A percentile compares a stretch with the other conserved stretches of the same genome.
These are phyloP conservation scores for Desoria tigrina DNA, from an alignment of 2,888 invertebrate genomes.

Conservation along the genomic window DNA sequence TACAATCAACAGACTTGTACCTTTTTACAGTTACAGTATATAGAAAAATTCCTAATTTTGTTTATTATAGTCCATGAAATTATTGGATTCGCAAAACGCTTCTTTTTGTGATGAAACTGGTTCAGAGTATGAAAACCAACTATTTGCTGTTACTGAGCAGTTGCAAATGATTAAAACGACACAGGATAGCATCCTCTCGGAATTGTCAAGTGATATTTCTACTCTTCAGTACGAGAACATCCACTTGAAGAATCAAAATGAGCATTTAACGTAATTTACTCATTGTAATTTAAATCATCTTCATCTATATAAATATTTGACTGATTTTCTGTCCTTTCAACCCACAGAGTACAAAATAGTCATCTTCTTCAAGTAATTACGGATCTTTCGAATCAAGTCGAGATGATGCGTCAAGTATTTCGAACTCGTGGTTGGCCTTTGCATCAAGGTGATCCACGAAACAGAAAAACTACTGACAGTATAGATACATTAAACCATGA, in stretches of 20 bases:
- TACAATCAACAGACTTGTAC: no score
- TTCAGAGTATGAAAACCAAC: conserved; percentile 13
- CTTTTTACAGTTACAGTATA: no score
- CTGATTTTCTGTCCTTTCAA: no score
- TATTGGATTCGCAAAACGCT: no score
- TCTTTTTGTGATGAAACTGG: no score
- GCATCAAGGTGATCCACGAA: neutral
- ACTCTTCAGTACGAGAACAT: conserved; percentile 35
- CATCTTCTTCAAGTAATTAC: conserved; percentile 28
- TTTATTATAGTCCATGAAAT: no score
- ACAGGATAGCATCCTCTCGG: conserved; percentile 38
- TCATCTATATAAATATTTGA: no score
- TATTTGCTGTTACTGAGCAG: conserved; percentile 34
- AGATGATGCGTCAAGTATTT: conserved; percentile 29
- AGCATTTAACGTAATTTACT: conserved; percentile 31
- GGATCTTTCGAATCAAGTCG: conserved; percentile 32
- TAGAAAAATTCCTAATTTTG: no score
- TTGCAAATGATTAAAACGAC: conserved; percentile 40
- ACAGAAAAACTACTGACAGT: no score
- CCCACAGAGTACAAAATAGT: conserved; percentile 26
- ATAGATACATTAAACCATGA: neutral
- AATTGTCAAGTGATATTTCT: conserved; percentile 32
- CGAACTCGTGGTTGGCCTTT: conserved; percentile 14
- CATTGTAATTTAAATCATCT: no score
- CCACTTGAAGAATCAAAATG: conserved; percentile 25